A percentile compares a stretch with the other conserved stretches of the same genome.
Conservation (phyloP, 2,888 invertebrate species). For the Caprella mutica region DNA sequence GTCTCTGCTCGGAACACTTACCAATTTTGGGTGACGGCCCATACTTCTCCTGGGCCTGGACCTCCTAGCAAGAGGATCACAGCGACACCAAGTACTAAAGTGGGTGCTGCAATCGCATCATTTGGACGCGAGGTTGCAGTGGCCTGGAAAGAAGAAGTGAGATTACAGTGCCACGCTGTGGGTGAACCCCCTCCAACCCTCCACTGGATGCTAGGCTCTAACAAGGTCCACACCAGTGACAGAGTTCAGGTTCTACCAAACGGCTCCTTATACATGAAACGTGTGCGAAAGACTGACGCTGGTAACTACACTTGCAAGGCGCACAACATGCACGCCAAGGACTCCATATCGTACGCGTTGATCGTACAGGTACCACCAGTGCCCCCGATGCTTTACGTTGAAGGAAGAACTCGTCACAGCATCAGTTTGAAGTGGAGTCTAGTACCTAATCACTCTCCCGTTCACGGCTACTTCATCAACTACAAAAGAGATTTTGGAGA, state of each 20-base stretch:
- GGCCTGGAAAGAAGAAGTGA: slow-evolving; percentile 13
- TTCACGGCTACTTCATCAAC: slow-evolving; percentile 37
- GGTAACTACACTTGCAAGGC: slow-evolving; percentile 20
- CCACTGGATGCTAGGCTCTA: slow-evolving; percentile 71
- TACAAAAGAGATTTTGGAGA: slow-evolving; percentile 40
- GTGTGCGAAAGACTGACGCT: slow-evolving; percentile 26
- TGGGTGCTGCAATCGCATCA: slow-evolving; percentile 3
- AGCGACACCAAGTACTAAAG: slow-evolving; percentile 37
- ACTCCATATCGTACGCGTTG: slow-evolving; percentile 23
- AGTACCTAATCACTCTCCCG: slow-evolving; percentile 21
- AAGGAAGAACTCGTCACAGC: slow-evolving; percentile 26
- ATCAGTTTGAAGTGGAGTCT: slow-evolving; percentile 27
- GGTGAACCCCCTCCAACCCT: slow-evolving; percentile 87
- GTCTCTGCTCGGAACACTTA: slow-evolving; percentile 35
- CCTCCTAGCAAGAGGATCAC: slow-evolving; percentile 65
- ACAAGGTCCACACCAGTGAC: slow-evolving; percentile 38
- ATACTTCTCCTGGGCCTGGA: slow-evolving; percentile 72
- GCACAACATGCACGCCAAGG: slow-evolving; percentile 19
- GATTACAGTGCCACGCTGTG: slow-evolving; percentile 36
- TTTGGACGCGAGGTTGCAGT: slow-evolving; percentile 20
- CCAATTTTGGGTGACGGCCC: slow-evolving; percentile 58
- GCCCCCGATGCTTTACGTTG: slow-evolving; percentile 35
- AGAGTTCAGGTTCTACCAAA: slow-evolving; percentile 29
- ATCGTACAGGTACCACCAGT: slow-evolving; percentile 37
- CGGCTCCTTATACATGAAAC: slow-evolving; percentile 24